Conservation (phyloP, 2,113 vertebrate species). For the Otus sunia region DNA sequence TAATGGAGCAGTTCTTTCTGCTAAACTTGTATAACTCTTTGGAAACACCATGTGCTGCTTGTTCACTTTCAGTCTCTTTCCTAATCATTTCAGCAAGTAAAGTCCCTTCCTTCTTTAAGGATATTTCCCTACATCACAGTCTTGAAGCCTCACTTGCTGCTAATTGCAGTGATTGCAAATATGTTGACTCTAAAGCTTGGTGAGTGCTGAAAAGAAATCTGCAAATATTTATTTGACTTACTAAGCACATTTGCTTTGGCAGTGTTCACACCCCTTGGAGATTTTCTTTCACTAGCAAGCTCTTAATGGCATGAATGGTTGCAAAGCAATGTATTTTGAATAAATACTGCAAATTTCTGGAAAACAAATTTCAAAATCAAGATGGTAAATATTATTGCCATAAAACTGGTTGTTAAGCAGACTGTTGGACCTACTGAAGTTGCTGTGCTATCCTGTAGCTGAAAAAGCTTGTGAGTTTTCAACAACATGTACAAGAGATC, state of each 20-base stretch:
- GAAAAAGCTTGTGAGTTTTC: neutral
- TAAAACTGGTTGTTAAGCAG: neutral
- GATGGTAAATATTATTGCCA: neutral
- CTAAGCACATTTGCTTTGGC: neutral
- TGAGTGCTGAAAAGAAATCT: slow-evolving; percentile 6
- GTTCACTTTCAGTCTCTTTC: slow-evolving; percentile 56
- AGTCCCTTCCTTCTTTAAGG: slow-evolving; percentile 14
- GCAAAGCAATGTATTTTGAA: neutral
- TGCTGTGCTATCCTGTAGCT: neutral
- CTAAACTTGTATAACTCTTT: slow-evolving; percentile 40
- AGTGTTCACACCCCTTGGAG: neutral
- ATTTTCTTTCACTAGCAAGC: neutral
- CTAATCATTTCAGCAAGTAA: slow-evolving; percentile 49
- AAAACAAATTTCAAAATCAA: neutral
- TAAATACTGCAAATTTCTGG: neutral
- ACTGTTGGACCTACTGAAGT: neutral
- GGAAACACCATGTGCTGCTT: slow-evolving; percentile 33
- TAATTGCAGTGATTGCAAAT: slow-evolving; percentile 19
- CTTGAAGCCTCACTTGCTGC: slow-evolving; percentile 4
- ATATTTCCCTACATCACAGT: neutral
- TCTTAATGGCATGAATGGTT: neutral
- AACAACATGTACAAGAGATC: neutral
- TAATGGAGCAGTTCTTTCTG: slow-evolving; percentile 59
- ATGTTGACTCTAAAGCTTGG: neutral
- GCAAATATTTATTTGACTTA: slow-evolving; percentile 26